phyloP scores from a whole-genome alignment of 1,140 invertebrate genomes.

The Schlechtendalia chinensis region DNA sequence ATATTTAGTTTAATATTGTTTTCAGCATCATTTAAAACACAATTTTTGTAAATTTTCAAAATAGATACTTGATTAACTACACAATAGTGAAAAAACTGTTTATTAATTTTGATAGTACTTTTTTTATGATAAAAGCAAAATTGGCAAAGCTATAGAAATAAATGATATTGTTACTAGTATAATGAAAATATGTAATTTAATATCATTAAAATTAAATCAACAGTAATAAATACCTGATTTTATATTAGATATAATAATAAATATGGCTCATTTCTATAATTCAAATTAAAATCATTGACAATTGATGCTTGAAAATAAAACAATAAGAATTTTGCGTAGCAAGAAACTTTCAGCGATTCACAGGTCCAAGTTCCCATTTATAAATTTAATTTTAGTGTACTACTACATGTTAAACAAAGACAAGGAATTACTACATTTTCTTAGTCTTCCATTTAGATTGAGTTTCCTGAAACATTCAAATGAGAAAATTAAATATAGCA shows the following conservation, averaged over 20 bases:
- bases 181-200: not conserved
- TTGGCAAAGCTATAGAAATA: slow-evolving; percentile 32
- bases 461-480: slow-evolving; percentile 39
- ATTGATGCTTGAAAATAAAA: slow-evolving; percentile 1
- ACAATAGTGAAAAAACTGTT: too few relatives aligned
- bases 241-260: not conserved
- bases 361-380: not conserved
- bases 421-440: slow-evolving; percentile 37
- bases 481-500: slow-evolving; percentile 14
- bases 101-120: not conserved
- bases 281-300: slow-evolving; percentile 1
- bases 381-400: slow-evolving; percentile 25
- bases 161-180: slow-evolving; percentile 5
- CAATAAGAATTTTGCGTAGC: slow-evolving; percentile 2
- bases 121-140: slow-evolving; percentile 28
- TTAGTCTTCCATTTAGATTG: slow-evolving; percentile 43
- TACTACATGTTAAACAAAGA: slow-evolving; percentile 18
- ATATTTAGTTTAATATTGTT: too few relatives aligned
- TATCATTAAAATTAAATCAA: not conserved
- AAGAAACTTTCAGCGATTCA: slow-evolving; percentile 4
- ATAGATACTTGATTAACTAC: too few relatives aligned
- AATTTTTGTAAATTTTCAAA: too few relatives aligned
- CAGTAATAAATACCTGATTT: not conserved
- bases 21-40: too few relatives aligned
- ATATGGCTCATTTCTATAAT: not conserved